Evolutionary conservation across 2,888 invertebrate genomes (phyloP).

Genomic region (Drosophila prostipennis): DNA sequence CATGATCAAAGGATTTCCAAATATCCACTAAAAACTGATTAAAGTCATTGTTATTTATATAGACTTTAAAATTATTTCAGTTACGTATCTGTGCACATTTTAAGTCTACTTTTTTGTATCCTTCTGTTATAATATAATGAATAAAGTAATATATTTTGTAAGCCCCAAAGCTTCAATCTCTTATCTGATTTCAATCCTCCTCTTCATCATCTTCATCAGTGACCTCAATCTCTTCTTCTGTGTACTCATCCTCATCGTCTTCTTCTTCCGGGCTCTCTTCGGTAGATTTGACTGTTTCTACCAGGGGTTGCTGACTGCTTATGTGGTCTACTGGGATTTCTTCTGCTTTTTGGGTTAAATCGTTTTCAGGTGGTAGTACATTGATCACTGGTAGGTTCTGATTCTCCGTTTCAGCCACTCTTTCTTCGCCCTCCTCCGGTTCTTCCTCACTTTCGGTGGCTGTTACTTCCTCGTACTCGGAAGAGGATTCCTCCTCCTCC

Average conservation of each 20-base stretch:
- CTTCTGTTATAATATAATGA: too few relatives aligned
- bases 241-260: constrained; percentile 39
- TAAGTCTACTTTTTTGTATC: too few relatives aligned
- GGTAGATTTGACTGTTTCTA: constrained; percentile 5
- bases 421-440: neutral
- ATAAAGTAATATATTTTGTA: too few relatives aligned
- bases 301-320: constrained; percentile 33
- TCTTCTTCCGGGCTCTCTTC: constrained; percentile 19
- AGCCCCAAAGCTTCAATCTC: too few relatives aligned
- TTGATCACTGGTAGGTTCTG: constrained; percentile 53
- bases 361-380: constrained; percentile 54
- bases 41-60: too few relatives aligned
- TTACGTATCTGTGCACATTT: neutral
- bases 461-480: constrained; percentile 64
- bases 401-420: neutral
- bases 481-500: constrained; percentile 43
- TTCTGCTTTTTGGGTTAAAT: constrained; percentile 39
- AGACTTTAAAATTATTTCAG: too few relatives aligned
- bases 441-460: constrained; percentile 59
- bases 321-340: constrained; percentile 32
- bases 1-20: too few relatives aligned
- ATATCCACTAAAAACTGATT: too few relatives aligned
- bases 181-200: constrained; percentile 12
- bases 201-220: constrained; percentile 40
- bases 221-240: constrained; percentile 51